phyloP scores from a whole-genome alignment of 2,797 vertebrate species.

The Brachymystax lenok region DNA sequence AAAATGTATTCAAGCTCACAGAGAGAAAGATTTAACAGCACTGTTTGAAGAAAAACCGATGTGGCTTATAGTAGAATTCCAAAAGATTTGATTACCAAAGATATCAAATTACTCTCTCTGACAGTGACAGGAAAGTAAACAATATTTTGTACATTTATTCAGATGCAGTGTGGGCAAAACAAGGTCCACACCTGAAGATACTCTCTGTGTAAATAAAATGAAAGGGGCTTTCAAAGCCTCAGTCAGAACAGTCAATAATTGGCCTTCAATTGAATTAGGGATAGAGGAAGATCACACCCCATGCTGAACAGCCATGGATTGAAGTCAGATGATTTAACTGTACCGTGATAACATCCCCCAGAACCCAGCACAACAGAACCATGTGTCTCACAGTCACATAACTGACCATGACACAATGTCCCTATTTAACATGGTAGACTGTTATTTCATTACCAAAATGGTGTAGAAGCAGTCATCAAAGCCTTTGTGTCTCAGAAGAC shows the following conservation, averaged over 20 bases:
- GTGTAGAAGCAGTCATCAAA: background rate
- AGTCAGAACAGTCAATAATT: no score
- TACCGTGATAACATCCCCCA: background rate
- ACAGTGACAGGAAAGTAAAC: background rate
- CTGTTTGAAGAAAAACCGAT: background rate
- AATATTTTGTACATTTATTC: no score
- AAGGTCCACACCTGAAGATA: no score
- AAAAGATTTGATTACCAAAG: background rate
- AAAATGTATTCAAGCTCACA: background rate
- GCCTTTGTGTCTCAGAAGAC: background rate
- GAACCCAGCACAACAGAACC: background rate
- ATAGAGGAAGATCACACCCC: no score
- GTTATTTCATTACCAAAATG: no score
- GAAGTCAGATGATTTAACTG: background rate
- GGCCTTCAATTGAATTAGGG: no score
- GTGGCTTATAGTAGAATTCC: background rate
- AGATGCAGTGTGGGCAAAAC: no score
- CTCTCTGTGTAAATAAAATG: no score
- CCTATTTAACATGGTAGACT: background rate
- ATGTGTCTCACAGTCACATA: background rate
- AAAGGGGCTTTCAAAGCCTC: no score
- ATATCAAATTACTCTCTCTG: background rate
- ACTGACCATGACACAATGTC: background rate
- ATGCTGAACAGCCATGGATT: no score
- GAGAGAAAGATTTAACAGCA: background rate